Evolutionary conservation across 2,113 vertebrate species (phyloP).

Genomic region (Cacatua alba): DNA sequence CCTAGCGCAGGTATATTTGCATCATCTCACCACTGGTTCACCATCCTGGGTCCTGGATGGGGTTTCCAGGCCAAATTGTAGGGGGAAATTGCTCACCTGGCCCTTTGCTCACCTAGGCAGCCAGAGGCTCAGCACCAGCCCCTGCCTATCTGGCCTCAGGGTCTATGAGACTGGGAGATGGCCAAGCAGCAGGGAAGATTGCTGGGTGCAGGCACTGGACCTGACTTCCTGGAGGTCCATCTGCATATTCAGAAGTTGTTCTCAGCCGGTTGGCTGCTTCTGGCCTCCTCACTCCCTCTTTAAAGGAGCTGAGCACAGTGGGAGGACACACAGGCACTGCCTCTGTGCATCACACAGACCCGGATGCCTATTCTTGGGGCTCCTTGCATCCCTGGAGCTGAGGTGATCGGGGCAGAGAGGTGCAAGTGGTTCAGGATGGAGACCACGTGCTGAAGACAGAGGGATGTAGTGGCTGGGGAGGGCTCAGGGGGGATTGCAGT

Average conservation of each 20-base stretch:
- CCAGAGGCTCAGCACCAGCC: fast-evolving
- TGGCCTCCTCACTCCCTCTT: slow-evolving; percentile 37
- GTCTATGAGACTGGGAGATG: fast-evolving
- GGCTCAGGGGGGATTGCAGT: neutral
- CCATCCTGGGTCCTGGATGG: neutral
- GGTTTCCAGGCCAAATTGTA: neutral
- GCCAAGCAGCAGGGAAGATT: neutral
- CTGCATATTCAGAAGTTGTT: slow-evolving; percentile 78
- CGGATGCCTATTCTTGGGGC: neutral
- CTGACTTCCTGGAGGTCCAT: slow-evolving; percentile 36
- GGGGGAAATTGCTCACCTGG: neutral
- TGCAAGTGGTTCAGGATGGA: neutral
- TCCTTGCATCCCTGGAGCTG: neutral
- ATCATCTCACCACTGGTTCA: neutral
- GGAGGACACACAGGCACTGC: neutral
- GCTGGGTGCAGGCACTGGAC: neutral
- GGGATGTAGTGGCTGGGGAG: neutral
- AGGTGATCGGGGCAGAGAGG: neutral
- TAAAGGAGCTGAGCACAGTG: neutral
- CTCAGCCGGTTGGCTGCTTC: slow-evolving; percentile 70
- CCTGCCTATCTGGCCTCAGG: neutral
- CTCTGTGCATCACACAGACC: neutral
- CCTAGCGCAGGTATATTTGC: neutral
- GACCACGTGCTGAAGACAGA: fast-evolving
- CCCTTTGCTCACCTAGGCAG: neutral